Evolutionary conservation across 2,797 vertebrate species (phyloP).

Genomic region (Mormyrus hasselquistii): DNA sequence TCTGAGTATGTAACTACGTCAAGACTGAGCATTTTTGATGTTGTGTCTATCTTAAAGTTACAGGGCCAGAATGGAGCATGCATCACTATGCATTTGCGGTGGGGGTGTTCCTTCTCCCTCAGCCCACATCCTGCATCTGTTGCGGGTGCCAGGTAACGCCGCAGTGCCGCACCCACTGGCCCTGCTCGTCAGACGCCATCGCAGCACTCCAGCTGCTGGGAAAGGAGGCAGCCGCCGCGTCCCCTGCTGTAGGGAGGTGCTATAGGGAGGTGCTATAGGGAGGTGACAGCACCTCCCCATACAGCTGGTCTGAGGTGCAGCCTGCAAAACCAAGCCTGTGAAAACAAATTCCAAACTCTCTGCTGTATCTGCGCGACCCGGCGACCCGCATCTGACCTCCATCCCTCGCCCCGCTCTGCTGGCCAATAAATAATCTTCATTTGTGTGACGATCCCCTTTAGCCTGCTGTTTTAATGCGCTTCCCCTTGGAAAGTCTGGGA

Average conservation of each 20-base stretch:
- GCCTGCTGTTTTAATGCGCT: not conserved
- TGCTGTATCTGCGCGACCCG: not conserved
- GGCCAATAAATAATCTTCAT: not conserved
- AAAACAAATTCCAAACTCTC: not conserved
- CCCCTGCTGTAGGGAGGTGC: not conserved
- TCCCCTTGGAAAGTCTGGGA: not conserved
- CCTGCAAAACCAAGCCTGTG: not conserved
- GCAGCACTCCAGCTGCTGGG: conserved; percentile 26
- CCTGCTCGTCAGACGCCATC: conserved; percentile 34
- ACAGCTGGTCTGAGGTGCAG: not conserved
- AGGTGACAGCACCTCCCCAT: not conserved
- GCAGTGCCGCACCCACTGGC: conserved; percentile 31
- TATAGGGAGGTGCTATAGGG: not conserved
- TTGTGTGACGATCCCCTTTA: not conserved
- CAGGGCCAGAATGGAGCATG: not conserved
- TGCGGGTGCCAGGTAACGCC: conserved; percentile 3
- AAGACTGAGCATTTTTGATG: not conserved
- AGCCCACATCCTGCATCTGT: conserved; percentile 36
- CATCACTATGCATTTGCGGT: conserved; percentile 24
- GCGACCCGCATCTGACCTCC: not conserved
- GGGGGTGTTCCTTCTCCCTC: conserved; percentile 38
- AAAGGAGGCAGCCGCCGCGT: not conserved
- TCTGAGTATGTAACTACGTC: not conserved
- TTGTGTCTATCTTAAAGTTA: not conserved
- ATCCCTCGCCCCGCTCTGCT: not conserved